Conservation (phyloP, 92 coral and sea anemone genomes). For the Porites divaricata region DNA sequence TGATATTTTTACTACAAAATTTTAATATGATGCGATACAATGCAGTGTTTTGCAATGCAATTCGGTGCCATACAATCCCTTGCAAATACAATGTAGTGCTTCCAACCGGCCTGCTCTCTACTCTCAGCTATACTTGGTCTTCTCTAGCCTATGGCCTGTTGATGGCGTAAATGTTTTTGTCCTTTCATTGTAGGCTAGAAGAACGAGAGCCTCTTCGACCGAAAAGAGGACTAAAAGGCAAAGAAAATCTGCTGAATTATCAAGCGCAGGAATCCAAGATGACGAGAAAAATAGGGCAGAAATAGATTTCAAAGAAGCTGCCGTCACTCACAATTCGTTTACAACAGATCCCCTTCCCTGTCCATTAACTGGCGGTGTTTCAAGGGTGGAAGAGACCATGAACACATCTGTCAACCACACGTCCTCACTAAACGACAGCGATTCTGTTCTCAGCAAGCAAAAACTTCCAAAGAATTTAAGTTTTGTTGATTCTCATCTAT, state of each 20-base stretch:
- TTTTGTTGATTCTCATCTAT: not conserved
- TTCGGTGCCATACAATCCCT: too few species aligned
- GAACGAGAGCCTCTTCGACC: constrained; percentile 14
- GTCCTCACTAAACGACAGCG: not conserved
- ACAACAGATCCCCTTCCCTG: not conserved
- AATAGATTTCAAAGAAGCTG: not conserved
- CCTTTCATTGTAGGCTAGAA: constrained; percentile 13
- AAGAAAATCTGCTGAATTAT: constrained; percentile 20
- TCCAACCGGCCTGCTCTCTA: too few species aligned
- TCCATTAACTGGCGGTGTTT: not conserved
- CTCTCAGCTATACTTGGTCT: too few species aligned
- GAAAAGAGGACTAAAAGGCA: constrained; percentile 20
- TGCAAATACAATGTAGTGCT: too few species aligned
- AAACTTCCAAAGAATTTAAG: not conserved
- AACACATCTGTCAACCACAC: not conserved
- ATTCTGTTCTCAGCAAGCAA: not conserved
- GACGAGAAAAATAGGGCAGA: not conserved
- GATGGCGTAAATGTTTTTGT: not conserved
- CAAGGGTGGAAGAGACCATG: not conserved
- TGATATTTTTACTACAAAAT: too few species aligned
- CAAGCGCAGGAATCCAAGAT: not conserved
- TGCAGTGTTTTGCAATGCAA: too few species aligned
- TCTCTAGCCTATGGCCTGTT: too few species aligned
- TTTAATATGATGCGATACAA: too few species aligned
- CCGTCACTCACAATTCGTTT: not conserved